Base-by-base conservation (phyloP, 1,140 invertebrate genomes). In the Cardiocondyla obscurior region DNA sequence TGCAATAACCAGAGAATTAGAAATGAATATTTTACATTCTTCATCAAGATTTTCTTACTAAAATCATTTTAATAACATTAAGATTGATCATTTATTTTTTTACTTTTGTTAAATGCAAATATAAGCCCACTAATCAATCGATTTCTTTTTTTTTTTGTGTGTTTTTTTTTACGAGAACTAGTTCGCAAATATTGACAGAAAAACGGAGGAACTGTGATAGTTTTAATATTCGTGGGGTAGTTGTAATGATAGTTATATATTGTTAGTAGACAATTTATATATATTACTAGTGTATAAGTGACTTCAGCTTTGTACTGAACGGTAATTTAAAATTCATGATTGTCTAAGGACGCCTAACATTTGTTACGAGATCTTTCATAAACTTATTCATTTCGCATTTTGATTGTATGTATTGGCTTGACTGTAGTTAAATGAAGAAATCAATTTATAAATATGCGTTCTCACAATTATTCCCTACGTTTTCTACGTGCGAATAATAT, bases 211-310 rank as follows among this genome's bases (percentile, higher is more conserved):
- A 76, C 42, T 76, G 58, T 76, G 73, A 76, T 76, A 76, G 58
- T 60, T 76, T 76, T 76, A 76, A 36, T 76, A 64, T 64, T 76
- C 46, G 28, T 62, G 57, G 22, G 30, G 5, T 76, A 76, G 22
- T 28, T 49, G 28, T 76, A 76, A 62, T 33, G 60, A 12, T 10
- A 58, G 33, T 55, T 39, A 76, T 62, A 57, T 76, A 64, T 33
- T 46, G 73, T 76, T 64, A 14, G 28, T 76, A 64, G 19, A 64
- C 42, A 51, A 76, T 76, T 64, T 64, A 64, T 76, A 74, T 62
- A 74, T 76, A 74, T 76, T 64, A 76, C 30, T 76, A 76, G 16
- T 64, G 60, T 74, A 60, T 74, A 62, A 64, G 42, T 49, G 73
- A 76, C 28, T 33, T 76, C 30, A 64, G 57, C 58, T 76, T 49